Percentiles rank a stretch among this genome's conserved stretches.
These are phyloP conservation scores for Phyllostomus hastatus DNA, from an alignment of 2,113 vertebrate species.

Conservation along the genomic window DNA sequence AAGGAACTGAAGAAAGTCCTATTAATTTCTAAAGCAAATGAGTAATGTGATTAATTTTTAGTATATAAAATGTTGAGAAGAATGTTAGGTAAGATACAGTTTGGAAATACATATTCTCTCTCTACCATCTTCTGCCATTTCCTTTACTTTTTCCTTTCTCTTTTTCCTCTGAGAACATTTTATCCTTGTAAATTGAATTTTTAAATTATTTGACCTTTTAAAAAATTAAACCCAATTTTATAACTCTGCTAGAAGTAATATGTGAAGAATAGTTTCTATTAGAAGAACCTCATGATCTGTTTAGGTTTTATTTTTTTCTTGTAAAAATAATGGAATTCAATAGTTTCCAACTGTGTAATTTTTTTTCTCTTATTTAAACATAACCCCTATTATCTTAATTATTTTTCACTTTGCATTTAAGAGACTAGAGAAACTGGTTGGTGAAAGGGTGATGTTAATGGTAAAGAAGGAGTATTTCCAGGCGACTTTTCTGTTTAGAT, in stretches of 20 bases:
- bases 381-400: neutral
- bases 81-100: neutral
- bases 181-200: neutral
- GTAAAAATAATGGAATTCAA: neutral
- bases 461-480: constrained; percentile 93
- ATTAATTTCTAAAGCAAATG: constrained; percentile 26
- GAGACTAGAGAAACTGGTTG: constrained; percentile 93
- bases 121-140: neutral
- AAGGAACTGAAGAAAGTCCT: neutral
- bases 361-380: neutral
- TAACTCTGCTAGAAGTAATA: neutral
- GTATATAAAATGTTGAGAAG: neutral
- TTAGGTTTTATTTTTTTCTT: neutral
- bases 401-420: constrained; percentile 78
- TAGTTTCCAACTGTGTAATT: neutral
- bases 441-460: constrained; percentile 93
- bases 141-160: neutral
- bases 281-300: neutral
- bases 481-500: constrained; percentile 90
- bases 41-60: constrained; percentile 1
- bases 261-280: neutral
- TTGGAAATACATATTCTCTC: neutral
- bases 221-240: neutral
- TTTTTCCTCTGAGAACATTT: neutral
- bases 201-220: neutral